These are phyloP conservation scores for Nerophis lumbriciformis DNA, from an alignment of 2,113 vertebrate species.

Conservation along the genomic window DNA sequence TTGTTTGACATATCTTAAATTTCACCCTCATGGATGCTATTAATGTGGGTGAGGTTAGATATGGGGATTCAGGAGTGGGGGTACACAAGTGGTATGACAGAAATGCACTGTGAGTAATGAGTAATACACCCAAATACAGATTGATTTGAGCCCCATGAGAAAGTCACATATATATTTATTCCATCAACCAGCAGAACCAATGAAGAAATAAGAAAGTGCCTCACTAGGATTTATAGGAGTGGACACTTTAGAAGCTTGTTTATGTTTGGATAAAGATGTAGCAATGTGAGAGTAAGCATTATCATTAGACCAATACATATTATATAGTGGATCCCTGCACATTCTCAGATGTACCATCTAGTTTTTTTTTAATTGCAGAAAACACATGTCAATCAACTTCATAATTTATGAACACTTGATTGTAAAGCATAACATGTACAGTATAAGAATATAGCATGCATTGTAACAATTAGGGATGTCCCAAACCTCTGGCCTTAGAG, in stretches of 20 bases:
- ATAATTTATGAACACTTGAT: too few species aligned
- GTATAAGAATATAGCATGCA: too few species aligned
- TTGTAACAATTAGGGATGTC: too few species aligned
- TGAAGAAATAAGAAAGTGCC: conserved; percentile 62
- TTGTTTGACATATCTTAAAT: conserved; percentile 73
- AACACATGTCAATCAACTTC: too few species aligned
- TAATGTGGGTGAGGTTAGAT: conserved; percentile 27
- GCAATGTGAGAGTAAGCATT: not conserved
- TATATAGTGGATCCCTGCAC: too few species aligned
- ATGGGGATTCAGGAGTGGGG: conserved; percentile 45
- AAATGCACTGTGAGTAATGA: conserved; percentile 79
- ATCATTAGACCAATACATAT: too few species aligned
- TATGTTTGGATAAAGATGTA: conserved; percentile 16
- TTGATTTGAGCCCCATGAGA: conserved; percentile 73
- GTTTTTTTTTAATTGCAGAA: too few species aligned
- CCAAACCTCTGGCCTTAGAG: too few species aligned
- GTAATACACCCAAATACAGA: conserved; percentile 80
- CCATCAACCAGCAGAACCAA: conserved; percentile 67
- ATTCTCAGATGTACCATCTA: too few species aligned
- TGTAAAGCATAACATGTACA: too few species aligned
- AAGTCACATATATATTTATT: conserved; percentile 76
- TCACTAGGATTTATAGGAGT: conserved; percentile 58
- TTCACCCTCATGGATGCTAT: conserved; percentile 74
- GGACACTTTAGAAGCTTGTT: conserved; percentile 39
- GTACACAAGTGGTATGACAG: conserved; percentile 69